phyloP scores from a whole-genome alignment of 2,888 invertebrate genomes.

The Caenorhabditis sp. region DNA sequence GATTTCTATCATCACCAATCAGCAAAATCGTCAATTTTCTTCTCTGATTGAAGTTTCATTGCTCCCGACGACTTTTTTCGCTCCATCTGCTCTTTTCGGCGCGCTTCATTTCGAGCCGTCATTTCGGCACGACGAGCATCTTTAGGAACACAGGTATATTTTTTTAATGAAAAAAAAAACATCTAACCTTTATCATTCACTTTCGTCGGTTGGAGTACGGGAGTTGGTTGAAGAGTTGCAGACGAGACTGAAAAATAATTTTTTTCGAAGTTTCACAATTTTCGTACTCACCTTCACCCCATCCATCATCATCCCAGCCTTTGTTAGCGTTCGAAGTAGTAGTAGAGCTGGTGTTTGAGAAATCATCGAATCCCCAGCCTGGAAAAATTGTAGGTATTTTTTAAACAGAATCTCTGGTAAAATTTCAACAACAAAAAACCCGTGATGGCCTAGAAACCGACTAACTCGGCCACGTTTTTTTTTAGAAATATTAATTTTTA shows the following conservation, averaged over 20 bases:
- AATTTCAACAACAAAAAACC: background rate
- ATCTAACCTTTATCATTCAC: slow-evolving; percentile 35
- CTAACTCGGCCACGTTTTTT: no score
- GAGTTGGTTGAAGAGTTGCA: slow-evolving; percentile 19
- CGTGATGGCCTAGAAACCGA: no score
- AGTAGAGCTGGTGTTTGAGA: background rate
- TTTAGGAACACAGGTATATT: slow-evolving; percentile 6
- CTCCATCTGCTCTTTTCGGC: slow-evolving; percentile 53
- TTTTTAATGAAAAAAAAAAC: no score
- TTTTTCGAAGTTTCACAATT: background rate
- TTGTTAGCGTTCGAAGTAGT: slow-evolving; percentile 13
- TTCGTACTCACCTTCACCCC: slow-evolving; percentile 24
- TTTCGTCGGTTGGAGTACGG: slow-evolving; percentile 27
- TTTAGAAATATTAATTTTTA: no score
- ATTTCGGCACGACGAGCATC: slow-evolving; percentile 53
- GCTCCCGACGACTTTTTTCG: slow-evolving; percentile 51
- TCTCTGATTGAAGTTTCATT: slow-evolving; percentile 49
- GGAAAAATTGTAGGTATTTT: background rate
- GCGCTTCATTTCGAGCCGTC: slow-evolving; percentile 54
- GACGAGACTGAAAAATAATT: background rate
- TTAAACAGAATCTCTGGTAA: background rate
- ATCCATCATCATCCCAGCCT: slow-evolving; percentile 43
- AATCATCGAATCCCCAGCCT: slow-evolving; percentile 42
- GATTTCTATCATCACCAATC: slow-evolving; percentile 33
- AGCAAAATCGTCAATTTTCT: slow-evolving; percentile 49